Evolutionary conservation across 2,888 invertebrate genomes (phyloP), one percentile per base, ranked within the genome.

Genomic region (Pseudococcus longispinus): DNA sequence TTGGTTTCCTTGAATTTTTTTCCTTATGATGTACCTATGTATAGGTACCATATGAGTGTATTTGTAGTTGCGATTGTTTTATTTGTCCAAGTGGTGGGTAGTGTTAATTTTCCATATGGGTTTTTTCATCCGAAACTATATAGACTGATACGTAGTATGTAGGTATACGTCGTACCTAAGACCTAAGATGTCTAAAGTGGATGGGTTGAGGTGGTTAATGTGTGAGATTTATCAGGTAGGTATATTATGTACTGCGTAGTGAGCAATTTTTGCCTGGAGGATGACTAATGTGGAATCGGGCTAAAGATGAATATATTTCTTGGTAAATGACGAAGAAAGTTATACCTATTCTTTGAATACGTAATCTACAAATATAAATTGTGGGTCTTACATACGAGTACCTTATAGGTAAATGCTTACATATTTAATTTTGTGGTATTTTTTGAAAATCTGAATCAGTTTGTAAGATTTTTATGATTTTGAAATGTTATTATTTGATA

Each of bases 1-100:
- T 18, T 32, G 77, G 20, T 42, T 80, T 42, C 77, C 77, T 80
- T 80, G 77, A 80, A 70, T 26, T 80, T 80, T 80, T 74, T 60
- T 55, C 6, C n/a, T 51, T 1, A 46, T 46, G n/a, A n/a, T n/a
- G 1, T 4, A 51, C 6, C 51, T 3, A 51, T 15, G 13, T 3
- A 46, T 46, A 11, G 46, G 46, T 46, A 46, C 46, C 46, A 15
- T 46, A 15, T 46, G 15, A 13, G 46, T 46, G 3, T 46, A 46
- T 13, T 26, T 70, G 3, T 37, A 37, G 37, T 29, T 37, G 4
- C 15, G 18, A 37, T 32, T 74, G 29, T 74, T 74, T 23, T 26
- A 26, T 65, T 26, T 15, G 9, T 26, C 23, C 15, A 13, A 26
- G 3, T 13, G 1, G 26, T 65, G 65, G 23, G 65, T 26, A 29